Evolutionary conservation across 2,888 invertebrate species (phyloP), one percentile per base, ranked within the genome.

Genomic region (Disparrhopalites patrizii): DNA sequence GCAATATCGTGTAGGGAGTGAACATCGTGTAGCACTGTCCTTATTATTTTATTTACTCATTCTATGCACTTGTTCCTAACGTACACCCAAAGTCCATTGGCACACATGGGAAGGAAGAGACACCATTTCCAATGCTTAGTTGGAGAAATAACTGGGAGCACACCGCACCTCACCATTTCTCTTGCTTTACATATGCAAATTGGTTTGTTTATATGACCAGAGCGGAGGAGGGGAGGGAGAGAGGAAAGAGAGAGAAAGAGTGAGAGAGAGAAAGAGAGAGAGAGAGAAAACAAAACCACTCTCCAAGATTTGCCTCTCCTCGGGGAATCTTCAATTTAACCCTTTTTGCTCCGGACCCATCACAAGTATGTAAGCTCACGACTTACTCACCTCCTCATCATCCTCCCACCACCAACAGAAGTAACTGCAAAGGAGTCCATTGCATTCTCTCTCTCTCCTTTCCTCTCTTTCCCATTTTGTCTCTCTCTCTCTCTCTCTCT

Each of bases 271-370:
- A 50, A 50, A 15, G 23, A 20, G n/a, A n/a, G 15, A 20, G 50
- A 50, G 3, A 20, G 43, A n/a, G 13, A 56, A 56, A 56, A 36
- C 33, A 31, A 56, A 33, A 55, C 33, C 1, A 28, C 8, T 10
- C 1, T 28, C 31, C 15, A 36, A 38, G 61, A 61, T 61, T 61
- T 61, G 51, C 61, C 60, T 60, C 60, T 60, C 60, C 61, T 51
- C 61, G 38, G 61, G 61, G 61, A 52, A 61, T 50, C 52, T 61
- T 51, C 51, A 60, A 43, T 47, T 50, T 60, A 31, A 50, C 51
- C 36, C 50, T 61, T 61, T 43, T n/a, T 2, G 4, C 23, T 33
- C 10, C 25, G n/a, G 5, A 4, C n/a, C 20, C 47, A 47, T n/a
- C n/a, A n/a, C n/a, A n/a, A n/a, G n/a, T n/a, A n/a, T 47, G 8